A percentile compares a stretch with the other conserved stretches of the same genome.
Evolutionary conservation across 2,113 vertebrate species (phyloP).

Genomic region (Chunga burmeisteri): DNA sequence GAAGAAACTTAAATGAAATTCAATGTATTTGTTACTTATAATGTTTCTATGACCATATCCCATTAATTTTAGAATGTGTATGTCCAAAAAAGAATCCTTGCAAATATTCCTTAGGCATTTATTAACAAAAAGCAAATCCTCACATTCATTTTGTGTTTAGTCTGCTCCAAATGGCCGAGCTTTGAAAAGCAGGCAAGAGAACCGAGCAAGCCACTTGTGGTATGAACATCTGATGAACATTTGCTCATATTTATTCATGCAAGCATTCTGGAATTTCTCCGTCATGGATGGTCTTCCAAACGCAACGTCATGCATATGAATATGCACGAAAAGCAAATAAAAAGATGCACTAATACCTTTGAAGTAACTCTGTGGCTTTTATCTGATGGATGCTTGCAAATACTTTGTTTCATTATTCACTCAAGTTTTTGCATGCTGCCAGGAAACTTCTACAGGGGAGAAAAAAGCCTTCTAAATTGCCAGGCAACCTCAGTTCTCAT

Average conservation of each 20-base stretch:
- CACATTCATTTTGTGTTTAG: not conserved
- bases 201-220: not conserved
- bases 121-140: not conserved
- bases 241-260: constrained; percentile 40
- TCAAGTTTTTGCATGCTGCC: not conserved
- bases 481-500: not conserved
- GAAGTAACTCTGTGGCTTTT: constrained; percentile 6
- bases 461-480: not conserved
- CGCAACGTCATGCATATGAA: constrained; percentile 9
- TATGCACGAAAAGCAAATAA: not conserved
- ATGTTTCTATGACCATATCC: not conserved
- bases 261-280: constrained; percentile 5
- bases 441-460: not conserved
- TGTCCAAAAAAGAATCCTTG: not conserved
- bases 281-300: not conserved
- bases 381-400: not conserved
- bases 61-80: not conserved
- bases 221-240: constrained; percentile 50
- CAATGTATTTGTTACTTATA: not conserved
- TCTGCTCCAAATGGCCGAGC: not conserved
- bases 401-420: not conserved
- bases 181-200: not conserved
- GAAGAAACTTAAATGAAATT: not conserved
- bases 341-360: constrained; percentile 1
- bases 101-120: not conserved